Base-by-base conservation (phyloP, 2,888 invertebrate genomes). In the Archaeoteleia sp. region DNA sequence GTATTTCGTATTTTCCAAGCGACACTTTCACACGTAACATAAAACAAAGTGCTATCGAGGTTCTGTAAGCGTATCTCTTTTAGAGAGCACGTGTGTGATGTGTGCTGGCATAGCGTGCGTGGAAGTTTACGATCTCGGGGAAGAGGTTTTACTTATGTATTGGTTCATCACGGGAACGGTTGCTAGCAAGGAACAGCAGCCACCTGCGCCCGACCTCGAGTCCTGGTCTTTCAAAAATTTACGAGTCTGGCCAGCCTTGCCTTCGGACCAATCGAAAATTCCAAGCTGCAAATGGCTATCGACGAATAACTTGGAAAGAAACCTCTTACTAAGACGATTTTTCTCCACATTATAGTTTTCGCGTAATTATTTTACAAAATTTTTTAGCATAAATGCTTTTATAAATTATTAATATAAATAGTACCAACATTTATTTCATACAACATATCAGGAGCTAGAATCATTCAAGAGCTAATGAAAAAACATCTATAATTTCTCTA, bases 101-200 rank as follows among this genome's bases (percentile, higher is more conserved):
- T 58, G 7, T 23, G 48, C 20, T 34, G 14, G 35, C 15, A 13
- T 42, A 5, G 37, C 46, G 32, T 45, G 13, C 30, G 42, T 46
- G 32, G 45, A 51, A 51, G 42, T 76, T 77, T 76, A 77, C 77
- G 77, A 74, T 72, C 67, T 69, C 55, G 35, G 57, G 42, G 51
- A 55, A 62, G 65, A 30, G 70, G 49, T 74, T 77, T 80, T 78
- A 81, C 70, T 81, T 81, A 80, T 82, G 79, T 77, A 80, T 81
- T 77, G 76, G 75, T 81, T 81, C 77, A 81, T 80, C 80, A 81
- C 67, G 42, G 67, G 69, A 80, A 79, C 78, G 73, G 71, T 69
- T 75, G 69, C 74, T 67, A 63, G 70, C 67, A 55, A 61, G 67
- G 70, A 60, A 65, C 37, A 57, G 61, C 48, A 69, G 61, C 77